phyloP scores from a whole-genome alignment of 2,888 invertebrate species.

The Acanthoscelides obtectus region DNA sequence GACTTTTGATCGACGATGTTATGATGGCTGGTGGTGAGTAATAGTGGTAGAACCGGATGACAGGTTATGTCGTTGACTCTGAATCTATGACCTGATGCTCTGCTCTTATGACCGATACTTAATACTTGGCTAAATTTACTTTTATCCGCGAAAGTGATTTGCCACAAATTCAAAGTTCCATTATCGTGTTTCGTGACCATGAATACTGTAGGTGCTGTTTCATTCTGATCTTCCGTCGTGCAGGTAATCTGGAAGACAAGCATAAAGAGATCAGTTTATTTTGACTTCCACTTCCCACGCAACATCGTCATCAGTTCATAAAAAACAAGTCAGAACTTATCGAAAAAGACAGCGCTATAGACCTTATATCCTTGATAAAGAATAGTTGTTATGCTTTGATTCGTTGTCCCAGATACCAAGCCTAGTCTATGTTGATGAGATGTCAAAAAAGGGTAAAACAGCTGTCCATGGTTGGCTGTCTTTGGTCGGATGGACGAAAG shows the following conservation, averaged over 20 bases:
- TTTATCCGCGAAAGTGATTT: constrained; percentile 89
- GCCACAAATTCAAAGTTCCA: constrained; percentile 97
- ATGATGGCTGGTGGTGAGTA: constrained; percentile 97
- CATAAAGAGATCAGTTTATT: too few relatives aligned
- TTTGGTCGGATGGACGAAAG: too few relatives aligned
- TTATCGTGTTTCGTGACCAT: constrained; percentile 98
- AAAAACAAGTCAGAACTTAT: background rate
- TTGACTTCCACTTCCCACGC: too few relatives aligned
- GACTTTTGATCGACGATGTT: constrained; percentile 64
- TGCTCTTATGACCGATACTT: constrained; percentile 91
- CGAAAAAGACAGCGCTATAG: too few relatives aligned
- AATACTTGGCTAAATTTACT: constrained; percentile 93
- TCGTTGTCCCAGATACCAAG: too few relatives aligned
- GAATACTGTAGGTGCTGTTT: constrained; percentile 76
- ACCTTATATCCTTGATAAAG: too few relatives aligned
- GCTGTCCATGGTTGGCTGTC: too few relatives aligned
- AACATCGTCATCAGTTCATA: too few relatives aligned
- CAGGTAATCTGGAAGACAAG: constrained; percentile 23
- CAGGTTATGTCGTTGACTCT: constrained; percentile 96
- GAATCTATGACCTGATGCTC: constrained; percentile 98
- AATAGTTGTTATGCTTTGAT: too few relatives aligned
- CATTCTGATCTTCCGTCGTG: constrained; percentile 39
- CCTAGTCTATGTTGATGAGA: too few relatives aligned
- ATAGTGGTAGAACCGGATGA: constrained; percentile 94
- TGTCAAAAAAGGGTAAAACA: too few relatives aligned